phyloP scores from a whole-genome alignment of 2,888 invertebrate genomes.

The Ceramica pisi region DNA sequence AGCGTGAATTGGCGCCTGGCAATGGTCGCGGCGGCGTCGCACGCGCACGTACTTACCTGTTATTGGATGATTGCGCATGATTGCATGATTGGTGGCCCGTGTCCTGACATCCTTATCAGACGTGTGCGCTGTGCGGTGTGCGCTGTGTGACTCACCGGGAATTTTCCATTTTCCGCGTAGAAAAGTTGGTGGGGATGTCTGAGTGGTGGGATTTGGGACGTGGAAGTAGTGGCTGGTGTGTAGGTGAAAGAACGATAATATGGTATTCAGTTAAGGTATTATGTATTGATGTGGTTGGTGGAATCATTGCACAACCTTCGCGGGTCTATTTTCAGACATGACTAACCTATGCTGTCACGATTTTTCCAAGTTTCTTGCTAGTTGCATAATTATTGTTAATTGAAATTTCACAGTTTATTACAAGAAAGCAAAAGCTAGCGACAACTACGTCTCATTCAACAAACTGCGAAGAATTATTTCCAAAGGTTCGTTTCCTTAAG shows the following conservation, averaged over 20 bases:
- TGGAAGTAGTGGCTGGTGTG: not conserved
- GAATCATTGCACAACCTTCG: not conserved
- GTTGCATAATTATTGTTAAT: not conserved
- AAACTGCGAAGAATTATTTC: no score
- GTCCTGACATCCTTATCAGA: constrained; percentile 77
- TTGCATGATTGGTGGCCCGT: constrained; percentile 69
- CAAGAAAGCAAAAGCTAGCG: not conserved
- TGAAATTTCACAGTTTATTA: no score
- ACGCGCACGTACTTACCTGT: constrained; percentile 61
- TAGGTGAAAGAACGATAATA: no score
- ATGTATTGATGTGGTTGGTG: not conserved
- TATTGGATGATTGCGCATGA: constrained; percentile 74
- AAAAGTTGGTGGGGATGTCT: constrained; percentile 11
- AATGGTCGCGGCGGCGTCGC: constrained; percentile 47
- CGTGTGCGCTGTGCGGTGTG: constrained; percentile 39
- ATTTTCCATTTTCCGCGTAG: constrained; percentile 60
- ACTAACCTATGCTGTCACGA: not conserved
- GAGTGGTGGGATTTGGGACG: not conserved
- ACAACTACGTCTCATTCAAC: no score
- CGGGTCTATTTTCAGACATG: not conserved
- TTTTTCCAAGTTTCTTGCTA: not conserved
- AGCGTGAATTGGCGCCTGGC: constrained; percentile 61
- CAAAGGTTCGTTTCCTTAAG: no score
- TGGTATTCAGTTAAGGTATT: not conserved
- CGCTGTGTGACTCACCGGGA: constrained; percentile 61